Base-by-base conservation (phyloP, 2,113 vertebrate genomes). In the Bubo scandiacus region DNA sequence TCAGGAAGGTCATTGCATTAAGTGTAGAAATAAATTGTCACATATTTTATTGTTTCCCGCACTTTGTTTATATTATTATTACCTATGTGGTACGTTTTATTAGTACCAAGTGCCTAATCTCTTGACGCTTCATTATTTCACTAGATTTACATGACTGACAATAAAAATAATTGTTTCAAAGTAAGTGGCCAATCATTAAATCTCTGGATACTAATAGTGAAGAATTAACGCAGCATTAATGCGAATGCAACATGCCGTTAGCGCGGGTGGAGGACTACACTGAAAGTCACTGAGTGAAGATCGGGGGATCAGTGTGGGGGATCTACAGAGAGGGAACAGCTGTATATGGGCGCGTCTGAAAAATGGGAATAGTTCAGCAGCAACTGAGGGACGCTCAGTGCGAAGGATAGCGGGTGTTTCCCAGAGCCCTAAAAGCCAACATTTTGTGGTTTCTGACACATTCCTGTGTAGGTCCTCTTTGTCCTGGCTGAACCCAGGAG, bases 101-200 rank as follows among this genome's bases (percentile, higher is more conserved):
- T 82, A 54, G 72, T 17, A 42, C 49, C 43, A 45, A 71, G 77
- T 36, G 63, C 38, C 74, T 54, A 20, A 78, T 88, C 70, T 81
- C 74, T n/a, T 40, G 74, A 14, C 51, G 57, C 86, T 82, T 88
- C 57, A 22, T 86, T 84, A 87, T 90, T 84, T 77, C 15, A 2
- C 88, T 38, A 27, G 57, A 62, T 80, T 91, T 79, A 42, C 7
- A 3, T n/a, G 77, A 38, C 18, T 74, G 86, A 87, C 57, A 81
- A 84, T 74, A 79, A 88, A 92, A 95, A 92, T 61, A 87, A 87
- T 93, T 54, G 70, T 81, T 91, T 84, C 34, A 54, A 87, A 77
- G 47, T 55, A 54, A 96, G 57, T 18, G 86, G 73, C 93, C 47
- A 18, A 15, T 96, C 86, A 47, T 81, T 55, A 86, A 73, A 52